Evolutionary conservation across 2,797 vertebrate genomes (phyloP), one percentile per base, ranked within the genome.

Genomic region (Gadopsis bispinosus): DNA sequence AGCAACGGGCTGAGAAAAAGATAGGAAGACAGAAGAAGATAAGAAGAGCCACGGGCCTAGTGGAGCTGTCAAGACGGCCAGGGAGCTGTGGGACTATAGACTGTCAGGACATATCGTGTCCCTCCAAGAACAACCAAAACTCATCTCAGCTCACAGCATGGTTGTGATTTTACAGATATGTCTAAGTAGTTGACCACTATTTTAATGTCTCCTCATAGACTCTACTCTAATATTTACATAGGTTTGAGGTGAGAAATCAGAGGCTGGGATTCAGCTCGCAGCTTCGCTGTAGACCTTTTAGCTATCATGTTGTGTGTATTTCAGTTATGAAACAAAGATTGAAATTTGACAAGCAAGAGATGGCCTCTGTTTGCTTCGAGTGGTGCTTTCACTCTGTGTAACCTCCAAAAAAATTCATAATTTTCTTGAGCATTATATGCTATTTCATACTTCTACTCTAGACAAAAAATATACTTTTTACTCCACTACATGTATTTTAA

Each of bases 1-100:
- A 86, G 68, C 58, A 61, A 14, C 9, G 19, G 63, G 62, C 59
- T 84, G 77, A 79, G 69, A 73, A 81, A 84, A 82, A 86, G 66
- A 86, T 62, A 67, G 67, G 70, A 86, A 83, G 91, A 89, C 89
- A 85, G 87, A 85, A 81, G 87, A 81, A 87, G 79, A 84, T 84
- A 81, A 88, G 84, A 83, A 69, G 79, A 78, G 84, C 84, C 84
- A 73, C 53, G 68, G 89, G 87, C 77, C 74, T 68, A 39, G 78
- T 75, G 7, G 70, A 84, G 90, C 79, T 85, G 86, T 88, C 82
- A 86, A 78, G 76, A 78, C 11, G 14, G 71, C 71, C 68, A 14
- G 55, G 58, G 83, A 87, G 76, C 68, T 65, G 75, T 1, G n/a
- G 80, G 69, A 83, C 79, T 81, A 37, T 74, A 80, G 75, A 79